These are phyloP conservation scores for Willisornis vidua DNA, from an alignment of 2,113 vertebrate genomes.

Conservation along the genomic window DNA sequence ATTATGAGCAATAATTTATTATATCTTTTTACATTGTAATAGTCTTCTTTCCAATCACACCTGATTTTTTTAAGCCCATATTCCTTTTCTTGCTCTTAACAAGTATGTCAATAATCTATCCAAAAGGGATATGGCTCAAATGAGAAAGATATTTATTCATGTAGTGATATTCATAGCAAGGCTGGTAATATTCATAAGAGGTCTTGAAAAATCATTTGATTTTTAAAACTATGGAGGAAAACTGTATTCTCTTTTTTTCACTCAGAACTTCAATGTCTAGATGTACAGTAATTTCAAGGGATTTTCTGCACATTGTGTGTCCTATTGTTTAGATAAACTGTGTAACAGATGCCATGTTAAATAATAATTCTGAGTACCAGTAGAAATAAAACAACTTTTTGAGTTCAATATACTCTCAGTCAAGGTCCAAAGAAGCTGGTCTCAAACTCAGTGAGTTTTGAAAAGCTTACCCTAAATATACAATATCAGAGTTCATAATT, in stretches of 20 bases:
- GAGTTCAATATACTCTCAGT: not conserved
- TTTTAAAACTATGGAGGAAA: not conserved
- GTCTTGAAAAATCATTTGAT: not conserved
- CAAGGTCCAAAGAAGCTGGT: slow-evolving; percentile 18
- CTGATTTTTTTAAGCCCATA: not conserved
- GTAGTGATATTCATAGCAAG: not conserved
- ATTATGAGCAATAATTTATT: not conserved
- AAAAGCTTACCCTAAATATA: not conserved
- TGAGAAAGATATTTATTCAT: not conserved
- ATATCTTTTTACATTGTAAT: not conserved
- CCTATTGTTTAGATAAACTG: not conserved
- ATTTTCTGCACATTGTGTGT: not conserved
- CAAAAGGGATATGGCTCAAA: not conserved
- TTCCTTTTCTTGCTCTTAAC: not conserved
- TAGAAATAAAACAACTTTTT: not conserved
- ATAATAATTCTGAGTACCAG: not conserved
- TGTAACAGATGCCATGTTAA: not conserved
- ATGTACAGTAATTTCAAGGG: not conserved
- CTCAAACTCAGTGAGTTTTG: not conserved
- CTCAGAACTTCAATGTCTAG: not conserved
- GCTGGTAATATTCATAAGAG: not conserved
- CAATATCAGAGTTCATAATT: not conserved
- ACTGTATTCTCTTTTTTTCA: not conserved
- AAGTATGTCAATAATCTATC: fast-evolving
- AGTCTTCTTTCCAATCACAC: not conserved